Percentiles rank a stretch among this genome's conserved stretches.
Evolutionary conservation across 2,797 vertebrate species (phyloP).

Genomic region (Lacerta viridis): DNA sequence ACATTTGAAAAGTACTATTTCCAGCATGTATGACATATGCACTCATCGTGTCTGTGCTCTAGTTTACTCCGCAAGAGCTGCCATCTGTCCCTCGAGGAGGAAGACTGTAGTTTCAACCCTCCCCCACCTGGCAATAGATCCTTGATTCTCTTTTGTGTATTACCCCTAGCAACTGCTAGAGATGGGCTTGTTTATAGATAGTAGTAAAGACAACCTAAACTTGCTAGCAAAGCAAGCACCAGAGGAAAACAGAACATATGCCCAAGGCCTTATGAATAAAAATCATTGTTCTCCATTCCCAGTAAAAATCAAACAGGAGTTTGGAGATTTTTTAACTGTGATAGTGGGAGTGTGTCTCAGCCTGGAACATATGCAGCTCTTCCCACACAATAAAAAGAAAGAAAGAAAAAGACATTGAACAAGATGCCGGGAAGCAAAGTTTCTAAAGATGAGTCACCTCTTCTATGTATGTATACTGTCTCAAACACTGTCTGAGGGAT

Average conservation of each 20-base stretch:
- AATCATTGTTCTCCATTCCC: not conserved
- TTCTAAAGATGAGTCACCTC: slow-evolving; percentile 63
- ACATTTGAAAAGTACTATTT: slow-evolving; percentile 54
- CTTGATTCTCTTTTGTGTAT: slow-evolving; percentile 5
- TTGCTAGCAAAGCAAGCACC: not conserved
- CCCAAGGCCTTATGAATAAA: not conserved
- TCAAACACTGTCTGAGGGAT: slow-evolving; percentile 36
- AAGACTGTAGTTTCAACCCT: not conserved
- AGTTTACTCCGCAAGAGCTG: not conserved
- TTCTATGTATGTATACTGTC: slow-evolving; percentile 30
- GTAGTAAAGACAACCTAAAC: not conserved
- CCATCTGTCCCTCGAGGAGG: slow-evolving; percentile 6
- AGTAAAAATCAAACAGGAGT: slow-evolving; percentile 53
- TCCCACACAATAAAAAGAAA: slow-evolving; percentile 45
- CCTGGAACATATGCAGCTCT: slow-evolving; percentile 54
- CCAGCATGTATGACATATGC: slow-evolving; percentile 32
- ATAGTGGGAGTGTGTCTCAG: slow-evolving; percentile 42
- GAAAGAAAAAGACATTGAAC: slow-evolving; percentile 43
- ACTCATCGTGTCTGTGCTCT: not conserved
- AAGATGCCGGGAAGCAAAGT: slow-evolving; percentile 57
- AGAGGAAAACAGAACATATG: not conserved
- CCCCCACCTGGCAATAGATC: not conserved
- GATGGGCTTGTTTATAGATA: slow-evolving; percentile 3
- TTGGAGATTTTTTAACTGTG: slow-evolving; percentile 45
- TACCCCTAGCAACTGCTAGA: not conserved